These are phyloP conservation scores for Anguilla obscura DNA, from an alignment of 2,797 vertebrate genomes.

Conservation along the genomic window DNA sequence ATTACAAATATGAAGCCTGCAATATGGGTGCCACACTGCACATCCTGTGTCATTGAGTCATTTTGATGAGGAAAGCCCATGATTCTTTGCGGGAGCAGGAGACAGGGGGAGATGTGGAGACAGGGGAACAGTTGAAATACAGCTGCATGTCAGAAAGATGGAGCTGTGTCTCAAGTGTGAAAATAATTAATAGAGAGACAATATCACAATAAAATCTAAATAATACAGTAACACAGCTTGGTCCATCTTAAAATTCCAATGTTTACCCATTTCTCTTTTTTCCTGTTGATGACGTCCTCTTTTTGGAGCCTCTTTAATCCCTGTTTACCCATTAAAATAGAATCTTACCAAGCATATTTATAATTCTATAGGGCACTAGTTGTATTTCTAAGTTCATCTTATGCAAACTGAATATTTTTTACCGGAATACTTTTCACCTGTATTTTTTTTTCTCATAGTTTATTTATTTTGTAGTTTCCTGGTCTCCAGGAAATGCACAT, in stretches of 20 bases:
- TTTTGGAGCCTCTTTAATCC: not conserved
- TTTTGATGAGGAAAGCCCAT: conserved; percentile 4
- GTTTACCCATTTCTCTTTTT: not conserved
- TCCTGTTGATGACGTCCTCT: not conserved
- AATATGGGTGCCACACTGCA: not conserved
- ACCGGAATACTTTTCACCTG: not conserved
- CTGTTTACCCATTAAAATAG: not conserved
- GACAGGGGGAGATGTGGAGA: not conserved
- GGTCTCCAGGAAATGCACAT: not conserved
- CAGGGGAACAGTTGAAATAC: not conserved
- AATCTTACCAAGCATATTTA: not conserved
- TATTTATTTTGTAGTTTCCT: not conserved
- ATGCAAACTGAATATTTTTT: not conserved
- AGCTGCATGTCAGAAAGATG: not conserved
- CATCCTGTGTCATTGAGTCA: conserved; percentile 11
- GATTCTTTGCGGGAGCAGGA: not conserved
- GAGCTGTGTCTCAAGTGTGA: too few relatives aligned
- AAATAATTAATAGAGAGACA: not conserved
- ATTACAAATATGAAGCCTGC: conserved; percentile 22
- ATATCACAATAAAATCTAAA: not conserved
- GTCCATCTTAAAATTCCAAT: not conserved
- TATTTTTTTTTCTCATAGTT: not conserved
- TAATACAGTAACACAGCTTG: not conserved
- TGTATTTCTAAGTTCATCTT: not conserved
- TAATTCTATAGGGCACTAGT: not conserved